phyloP scores from a whole-genome alignment of 2,888 invertebrate genomes.

The Heliconius ethilla region DNA sequence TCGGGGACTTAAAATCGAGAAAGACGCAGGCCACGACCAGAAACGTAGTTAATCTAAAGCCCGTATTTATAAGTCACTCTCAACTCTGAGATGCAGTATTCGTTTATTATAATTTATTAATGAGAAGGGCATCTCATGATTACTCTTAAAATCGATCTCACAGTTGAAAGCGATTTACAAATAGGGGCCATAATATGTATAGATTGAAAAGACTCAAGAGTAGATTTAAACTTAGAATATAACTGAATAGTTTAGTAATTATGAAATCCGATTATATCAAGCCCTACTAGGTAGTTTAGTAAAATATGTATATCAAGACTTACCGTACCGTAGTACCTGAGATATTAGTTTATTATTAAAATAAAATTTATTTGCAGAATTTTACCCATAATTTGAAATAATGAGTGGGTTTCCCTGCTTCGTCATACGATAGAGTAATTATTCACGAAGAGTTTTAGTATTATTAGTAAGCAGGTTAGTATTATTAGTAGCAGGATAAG shows the following conservation, averaged over 20 bases:
- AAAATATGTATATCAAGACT: slow-evolving; percentile 14
- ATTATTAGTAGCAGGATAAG: background rate
- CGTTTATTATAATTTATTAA: too few relatives aligned
- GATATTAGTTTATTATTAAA: background rate
- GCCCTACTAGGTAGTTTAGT: background rate
- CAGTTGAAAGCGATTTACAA: too few relatives aligned
- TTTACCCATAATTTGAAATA: slow-evolving; percentile 5
- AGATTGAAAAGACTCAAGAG: background rate
- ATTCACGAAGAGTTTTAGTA: background rate
- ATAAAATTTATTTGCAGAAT: too few relatives aligned
- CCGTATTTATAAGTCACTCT: too few relatives aligned
- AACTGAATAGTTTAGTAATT: slow-evolving; percentile 7
- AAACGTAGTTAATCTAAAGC: too few relatives aligned
- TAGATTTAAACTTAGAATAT: background rate
- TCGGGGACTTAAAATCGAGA: too few relatives aligned
- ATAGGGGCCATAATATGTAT: background rate
- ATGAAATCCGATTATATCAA: slow-evolving; percentile 20
- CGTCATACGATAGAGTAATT: background rate
- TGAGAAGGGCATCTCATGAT: too few relatives aligned
- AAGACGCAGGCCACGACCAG: too few relatives aligned
- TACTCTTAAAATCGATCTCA: too few relatives aligned
- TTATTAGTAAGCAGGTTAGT: background rate
- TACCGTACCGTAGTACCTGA: background rate
- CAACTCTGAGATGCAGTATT: too few relatives aligned
- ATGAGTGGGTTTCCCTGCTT: slow-evolving; percentile 2